Evolutionary conservation across 2,797 vertebrate genomes (phyloP).

Genomic region (Rhabdophis nuchalis): DNA sequence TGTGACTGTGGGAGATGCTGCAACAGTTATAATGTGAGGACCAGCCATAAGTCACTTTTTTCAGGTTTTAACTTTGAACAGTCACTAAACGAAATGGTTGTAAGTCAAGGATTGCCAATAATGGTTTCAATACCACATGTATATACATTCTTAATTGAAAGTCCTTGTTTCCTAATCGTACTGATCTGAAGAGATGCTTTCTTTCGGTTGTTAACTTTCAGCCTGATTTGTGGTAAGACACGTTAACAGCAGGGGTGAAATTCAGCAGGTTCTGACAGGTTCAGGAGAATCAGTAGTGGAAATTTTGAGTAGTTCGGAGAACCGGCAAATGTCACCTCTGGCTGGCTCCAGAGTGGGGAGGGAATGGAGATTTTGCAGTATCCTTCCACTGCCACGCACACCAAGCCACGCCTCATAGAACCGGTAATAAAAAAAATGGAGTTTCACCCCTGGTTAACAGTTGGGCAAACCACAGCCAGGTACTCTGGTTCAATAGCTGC

Average conservation of each 20-base stretch:
- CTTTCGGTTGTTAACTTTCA: neutral
- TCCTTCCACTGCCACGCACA: too few relatives aligned
- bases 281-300: too few relatives aligned
- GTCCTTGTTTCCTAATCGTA: neutral
- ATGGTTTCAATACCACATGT: neutral
- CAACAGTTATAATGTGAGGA: neutral
- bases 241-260: neutral
- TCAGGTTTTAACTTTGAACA: neutral
- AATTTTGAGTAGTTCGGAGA: too few relatives aligned
- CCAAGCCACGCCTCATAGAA: too few relatives aligned
- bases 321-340: too few relatives aligned
- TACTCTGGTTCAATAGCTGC: neutral
- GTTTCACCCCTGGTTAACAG: neutral
- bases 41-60: neutral
- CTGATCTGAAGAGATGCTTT: neutral
- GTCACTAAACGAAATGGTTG: neutral
- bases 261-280: too few relatives aligned
- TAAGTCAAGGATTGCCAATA: neutral
- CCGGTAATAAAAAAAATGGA: too few relatives aligned
- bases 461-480: neutral
- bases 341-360: too few relatives aligned
- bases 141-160: neutral
- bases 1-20: neutral
- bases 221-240: neutral
- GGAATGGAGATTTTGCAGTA: too few relatives aligned